Conservation (phyloP, 2,797 vertebrate species). For the Microchirus variegatus region DNA sequence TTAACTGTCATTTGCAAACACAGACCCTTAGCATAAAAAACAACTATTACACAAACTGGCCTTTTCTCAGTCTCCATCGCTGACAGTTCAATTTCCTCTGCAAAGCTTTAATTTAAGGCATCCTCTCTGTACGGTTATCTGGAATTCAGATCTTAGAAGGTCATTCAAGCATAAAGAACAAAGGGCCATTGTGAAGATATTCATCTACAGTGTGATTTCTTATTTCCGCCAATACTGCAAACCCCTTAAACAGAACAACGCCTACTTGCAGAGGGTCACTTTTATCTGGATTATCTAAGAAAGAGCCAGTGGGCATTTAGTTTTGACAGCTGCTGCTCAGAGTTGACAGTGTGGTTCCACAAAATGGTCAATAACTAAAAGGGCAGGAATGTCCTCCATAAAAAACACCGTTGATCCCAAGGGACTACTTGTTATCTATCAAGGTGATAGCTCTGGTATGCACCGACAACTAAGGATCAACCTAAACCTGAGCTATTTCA, state of each 20-base stretch:
- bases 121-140: slow-evolving; percentile 52
- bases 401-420: slow-evolving; percentile 12
- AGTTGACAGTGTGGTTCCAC: slow-evolving; percentile 21
- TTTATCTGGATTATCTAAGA: slow-evolving; percentile 39
- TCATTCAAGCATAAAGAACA: slow-evolving; percentile 50
- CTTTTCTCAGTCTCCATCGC: slow-evolving; percentile 55
- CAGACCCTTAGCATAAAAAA: slow-evolving; percentile 48
- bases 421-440: slow-evolving; percentile 13
- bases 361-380: slow-evolving; percentile 28
- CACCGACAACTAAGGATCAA: neutral
- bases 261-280: slow-evolving; percentile 40
- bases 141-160: slow-evolving; percentile 68
- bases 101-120: slow-evolving; percentile 70
- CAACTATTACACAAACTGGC: slow-evolving; percentile 38
- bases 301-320: slow-evolving; percentile 37
- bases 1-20: slow-evolving; percentile 65
- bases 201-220: slow-evolving; percentile 67
- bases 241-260: slow-evolving; percentile 31
- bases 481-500: neutral
- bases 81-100: slow-evolving; percentile 73
- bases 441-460: neutral
- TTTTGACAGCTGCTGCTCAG: slow-evolving; percentile 47
- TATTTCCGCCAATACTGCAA: slow-evolving; percentile 35
- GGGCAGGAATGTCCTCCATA: neutral
- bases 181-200: slow-evolving; percentile 60